Evolutionary conservation across 2,888 invertebrate genomes (phyloP), one percentile per base, ranked within the genome.

Genomic region (Caprella mutica): DNA sequence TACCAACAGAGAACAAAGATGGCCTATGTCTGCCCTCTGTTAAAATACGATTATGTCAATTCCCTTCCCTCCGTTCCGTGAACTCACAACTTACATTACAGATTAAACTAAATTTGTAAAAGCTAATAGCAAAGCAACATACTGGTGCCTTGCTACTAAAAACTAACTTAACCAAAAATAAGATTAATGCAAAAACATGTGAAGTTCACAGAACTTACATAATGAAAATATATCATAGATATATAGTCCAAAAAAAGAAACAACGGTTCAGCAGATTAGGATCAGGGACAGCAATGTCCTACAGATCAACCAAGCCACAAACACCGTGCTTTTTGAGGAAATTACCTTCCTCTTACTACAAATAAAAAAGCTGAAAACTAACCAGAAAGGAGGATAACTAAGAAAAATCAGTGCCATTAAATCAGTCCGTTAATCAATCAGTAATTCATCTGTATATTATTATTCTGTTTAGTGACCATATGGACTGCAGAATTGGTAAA

Each of bases 401-500:
- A 12, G 26, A 44, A 26, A 17, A 21, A 24, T 44, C 44, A 44
- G n/a, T n/a, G n/a, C n/a, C n/a, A n/a, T n/a, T n/a, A n/a, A 48
- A 30, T 27, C 27, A 8, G 30, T 29, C 30, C n/a, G n/a, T n/a
- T n/a, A n/a, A n/a, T n/a, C n/a, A n/a, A n/a, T 48, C 48, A 33
- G 33, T 33, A 48, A 30, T 27, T 14, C 33, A 14, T 8, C 33
- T 24, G 24, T 14, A 48, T 27, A 48, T 5, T 14, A 30, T 33
- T 33, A 8, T 33, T 8, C 33, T 9, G 14, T n/a, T 48, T 29
- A 48, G 24, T 48, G 27, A 12, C 83, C 84, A 75, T 94, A 94
- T 19, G 92, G 91, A 73, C 89, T 87, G 73, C 94, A 96, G 77
- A 98, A 98, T 76, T 97, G 97, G 76, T 98, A 98, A 65, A 98